Conservation (phyloP, 2,888 invertebrate genomes). For the Lydus trimaculatus region DNA sequence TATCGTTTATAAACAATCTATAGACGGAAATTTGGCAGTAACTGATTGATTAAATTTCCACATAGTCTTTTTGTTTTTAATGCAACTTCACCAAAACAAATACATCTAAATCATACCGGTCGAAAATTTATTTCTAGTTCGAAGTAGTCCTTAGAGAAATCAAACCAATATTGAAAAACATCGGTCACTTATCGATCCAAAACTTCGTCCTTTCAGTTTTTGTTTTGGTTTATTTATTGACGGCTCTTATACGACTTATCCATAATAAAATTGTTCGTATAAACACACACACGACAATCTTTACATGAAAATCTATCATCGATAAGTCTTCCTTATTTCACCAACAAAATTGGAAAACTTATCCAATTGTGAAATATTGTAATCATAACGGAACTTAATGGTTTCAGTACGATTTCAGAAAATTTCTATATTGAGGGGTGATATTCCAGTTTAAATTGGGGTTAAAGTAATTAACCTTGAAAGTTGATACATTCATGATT, state of each 20-base stretch:
- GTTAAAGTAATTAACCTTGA: neutral
- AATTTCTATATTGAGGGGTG: neutral
- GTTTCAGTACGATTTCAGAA: neutral
- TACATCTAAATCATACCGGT: constrained; percentile 27
- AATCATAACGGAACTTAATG: neutral
- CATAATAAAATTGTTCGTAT: neutral
- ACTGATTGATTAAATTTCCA: neutral
- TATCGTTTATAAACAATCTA: neutral
- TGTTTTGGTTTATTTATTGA: neutral
- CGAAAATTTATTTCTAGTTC: constrained; percentile 30
- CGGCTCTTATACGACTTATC: neutral
- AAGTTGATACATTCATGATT: neutral
- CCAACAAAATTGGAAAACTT: neutral
- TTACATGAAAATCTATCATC: neutral
- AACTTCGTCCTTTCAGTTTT: neutral
- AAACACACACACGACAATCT: neutral
- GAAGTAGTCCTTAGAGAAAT: constrained; percentile 31
- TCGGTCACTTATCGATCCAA: constrained; percentile 20
- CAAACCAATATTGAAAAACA: constrained; percentile 27
- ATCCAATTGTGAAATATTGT: neutral
- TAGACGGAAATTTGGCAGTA: neutral
- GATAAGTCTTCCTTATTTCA: neutral
- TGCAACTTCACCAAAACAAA: constrained; percentile 7
- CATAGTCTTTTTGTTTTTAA: neutral
- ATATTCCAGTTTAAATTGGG: neutral